A percentile compares a stretch with the other conserved stretches of the same genome.
These are phyloP conservation scores for Cydia splendana DNA, from an alignment of 1,140 invertebrate genomes.

Conservation along the genomic window DNA sequence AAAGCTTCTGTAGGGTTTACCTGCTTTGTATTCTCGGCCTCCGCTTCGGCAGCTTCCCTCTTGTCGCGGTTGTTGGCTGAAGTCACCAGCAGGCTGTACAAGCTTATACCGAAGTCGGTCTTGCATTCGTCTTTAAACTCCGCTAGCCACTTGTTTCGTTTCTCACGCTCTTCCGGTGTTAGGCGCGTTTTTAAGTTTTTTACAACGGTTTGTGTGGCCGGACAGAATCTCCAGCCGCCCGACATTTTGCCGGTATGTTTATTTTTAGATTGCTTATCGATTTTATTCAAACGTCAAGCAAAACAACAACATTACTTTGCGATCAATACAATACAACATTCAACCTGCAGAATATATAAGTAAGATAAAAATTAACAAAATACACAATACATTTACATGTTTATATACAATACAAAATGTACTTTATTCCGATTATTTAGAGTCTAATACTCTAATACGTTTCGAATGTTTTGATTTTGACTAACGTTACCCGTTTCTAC, in stretches of 20 bases:
- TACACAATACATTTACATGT: neutral
- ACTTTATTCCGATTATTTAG: neutral
- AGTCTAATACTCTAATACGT: neutral
- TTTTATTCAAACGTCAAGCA: slow-evolving; percentile 11
- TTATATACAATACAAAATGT: neutral
- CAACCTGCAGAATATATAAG: neutral
- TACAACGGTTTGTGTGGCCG: neutral
- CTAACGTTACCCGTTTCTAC: neutral
- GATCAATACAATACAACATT: slow-evolving; percentile 21
- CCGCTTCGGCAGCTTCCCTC: neutral
- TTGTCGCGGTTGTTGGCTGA: neutral
- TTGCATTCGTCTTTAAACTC: slow-evolving; percentile 2
- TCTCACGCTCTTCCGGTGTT: neutral
- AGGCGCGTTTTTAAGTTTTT: no score
- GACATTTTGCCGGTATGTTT: slow-evolving; percentile 19
- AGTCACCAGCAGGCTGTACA: slow-evolving; percentile 4
- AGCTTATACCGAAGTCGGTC: neutral
- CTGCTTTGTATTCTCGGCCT: neutral
- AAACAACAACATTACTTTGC: neutral
- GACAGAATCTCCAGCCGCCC: slow-evolving; percentile 9
- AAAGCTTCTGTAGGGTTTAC: neutral
- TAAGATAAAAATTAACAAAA: neutral
- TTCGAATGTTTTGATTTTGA: neutral
- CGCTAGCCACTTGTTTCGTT: slow-evolving; percentile 18
- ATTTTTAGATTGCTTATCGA: slow-evolving; percentile 19